Percentiles rank a stretch among this genome's conserved stretches.
phyloP scores from a whole-genome alignment of 2,113 vertebrate genomes.

The Ciconia maguari region DNA sequence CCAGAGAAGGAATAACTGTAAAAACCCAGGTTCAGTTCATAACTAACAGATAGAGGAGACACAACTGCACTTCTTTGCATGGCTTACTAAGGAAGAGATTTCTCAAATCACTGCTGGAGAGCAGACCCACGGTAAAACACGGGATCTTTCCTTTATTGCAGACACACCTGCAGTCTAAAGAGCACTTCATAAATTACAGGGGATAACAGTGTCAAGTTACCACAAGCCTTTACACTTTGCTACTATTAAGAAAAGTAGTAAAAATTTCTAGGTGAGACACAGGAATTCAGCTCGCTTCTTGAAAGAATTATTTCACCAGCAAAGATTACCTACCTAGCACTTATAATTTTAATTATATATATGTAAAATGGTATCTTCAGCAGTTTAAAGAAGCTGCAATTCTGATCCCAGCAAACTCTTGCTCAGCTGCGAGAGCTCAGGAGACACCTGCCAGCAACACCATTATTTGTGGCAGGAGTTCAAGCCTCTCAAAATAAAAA shows the following conservation, averaged over 20 bases:
- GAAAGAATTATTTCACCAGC: not conserved
- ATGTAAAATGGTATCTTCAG: not conserved
- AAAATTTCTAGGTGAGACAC: not conserved
- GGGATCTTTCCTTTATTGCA: not conserved
- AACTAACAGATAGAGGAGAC: not conserved
- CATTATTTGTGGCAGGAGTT: not conserved
- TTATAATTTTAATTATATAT: not conserved
- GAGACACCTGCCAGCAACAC: not conserved
- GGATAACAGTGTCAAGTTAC: not conserved
- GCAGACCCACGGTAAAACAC: not conserved
- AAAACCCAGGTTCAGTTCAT: not conserved
- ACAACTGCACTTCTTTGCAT: not conserved
- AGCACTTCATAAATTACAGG: not conserved
- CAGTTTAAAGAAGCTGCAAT: not conserved
- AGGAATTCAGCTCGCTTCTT: accelerated
- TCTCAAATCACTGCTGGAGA: not conserved
- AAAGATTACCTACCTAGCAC: not conserved
- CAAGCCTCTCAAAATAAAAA: not conserved
- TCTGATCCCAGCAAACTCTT: not conserved
- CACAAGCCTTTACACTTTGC: not conserved
- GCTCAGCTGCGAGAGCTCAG: not conserved
- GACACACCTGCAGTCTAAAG: not conserved
- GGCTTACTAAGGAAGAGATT: not conserved
- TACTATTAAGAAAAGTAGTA: not conserved
- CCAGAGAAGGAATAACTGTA: not conserved